A percentile compares a stretch with the other conserved stretches of the same genome.
These are phyloP conservation scores for Gracilinanus agilis DNA, from an alignment of 2,113 vertebrate genomes.

Conservation along the genomic window DNA sequence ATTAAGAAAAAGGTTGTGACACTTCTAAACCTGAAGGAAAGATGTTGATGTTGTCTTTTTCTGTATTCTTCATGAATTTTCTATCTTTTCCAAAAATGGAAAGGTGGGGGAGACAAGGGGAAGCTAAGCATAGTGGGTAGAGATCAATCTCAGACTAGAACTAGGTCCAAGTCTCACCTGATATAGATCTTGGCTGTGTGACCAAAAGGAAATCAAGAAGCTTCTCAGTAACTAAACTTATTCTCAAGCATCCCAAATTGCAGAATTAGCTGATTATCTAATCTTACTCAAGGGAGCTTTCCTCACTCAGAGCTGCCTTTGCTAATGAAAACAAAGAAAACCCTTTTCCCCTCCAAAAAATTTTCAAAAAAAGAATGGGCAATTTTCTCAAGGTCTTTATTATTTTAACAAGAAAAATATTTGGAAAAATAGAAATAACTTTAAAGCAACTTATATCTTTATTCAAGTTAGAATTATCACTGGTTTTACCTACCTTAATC, in stretches of 20 bases:
- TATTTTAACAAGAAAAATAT: conserved; percentile 23
- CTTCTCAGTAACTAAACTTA: not conserved
- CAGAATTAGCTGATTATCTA: not conserved
- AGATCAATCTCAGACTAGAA: not conserved
- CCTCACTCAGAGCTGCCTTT: not conserved
- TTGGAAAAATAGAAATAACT: not conserved
- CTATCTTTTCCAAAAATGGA: not conserved
- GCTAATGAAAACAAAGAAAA: not conserved
- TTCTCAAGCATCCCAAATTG: not conserved
- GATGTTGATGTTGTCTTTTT: not conserved
- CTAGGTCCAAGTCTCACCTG: not conserved
- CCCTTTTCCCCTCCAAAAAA: not conserved
- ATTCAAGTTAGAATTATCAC: not conserved
- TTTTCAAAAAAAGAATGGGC: conserved; percentile 7
- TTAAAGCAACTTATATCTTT: not conserved
- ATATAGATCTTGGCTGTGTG: not conserved
- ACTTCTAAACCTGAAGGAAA: not conserved
- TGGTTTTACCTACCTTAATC: not conserved
- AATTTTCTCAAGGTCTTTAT: not conserved
- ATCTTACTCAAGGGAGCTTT: not conserved
- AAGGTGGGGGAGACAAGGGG: no score
- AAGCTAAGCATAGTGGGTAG: not conserved
- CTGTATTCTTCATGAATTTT: not conserved
- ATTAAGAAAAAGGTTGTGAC: no score
- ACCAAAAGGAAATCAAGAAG: not conserved